Conservation (phyloP, 2,888 invertebrate genomes). For the Idaea biselata region DNA sequence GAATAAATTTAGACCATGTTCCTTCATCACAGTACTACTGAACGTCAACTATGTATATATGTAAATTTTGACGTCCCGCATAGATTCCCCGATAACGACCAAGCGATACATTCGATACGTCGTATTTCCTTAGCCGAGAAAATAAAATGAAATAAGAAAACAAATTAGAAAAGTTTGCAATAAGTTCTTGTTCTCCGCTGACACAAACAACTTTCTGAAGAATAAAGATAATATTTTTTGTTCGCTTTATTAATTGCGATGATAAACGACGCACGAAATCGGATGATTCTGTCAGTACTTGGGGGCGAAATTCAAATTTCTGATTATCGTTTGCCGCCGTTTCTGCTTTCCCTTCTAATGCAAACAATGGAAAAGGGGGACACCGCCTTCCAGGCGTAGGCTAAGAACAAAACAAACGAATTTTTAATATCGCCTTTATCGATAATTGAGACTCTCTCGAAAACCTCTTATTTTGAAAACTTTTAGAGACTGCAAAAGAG, state of each 20-base stretch:
- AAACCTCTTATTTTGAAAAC: slow-evolving; percentile 80
- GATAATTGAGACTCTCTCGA: slow-evolving; percentile 79
- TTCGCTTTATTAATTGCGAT: slow-evolving; percentile 70
- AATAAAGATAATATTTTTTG: slow-evolving; percentile 61
- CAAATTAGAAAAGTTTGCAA: slow-evolving; percentile 43
- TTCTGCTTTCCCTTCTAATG: slow-evolving; percentile 67
- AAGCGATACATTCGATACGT: slow-evolving; percentile 25
- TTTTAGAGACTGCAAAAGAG: slow-evolving; percentile 77
- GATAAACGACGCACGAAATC: slow-evolving; percentile 73
- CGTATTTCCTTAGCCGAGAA: slow-evolving; percentile 26
- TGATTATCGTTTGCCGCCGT: slow-evolving; percentile 73
- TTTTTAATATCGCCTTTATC: slow-evolving; percentile 81
- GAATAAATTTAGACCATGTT: slow-evolving; percentile 76
- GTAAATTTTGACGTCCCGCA: slow-evolving; percentile 59
- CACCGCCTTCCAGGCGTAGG: slow-evolving; percentile 67
- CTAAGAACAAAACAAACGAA: slow-evolving; percentile 80
- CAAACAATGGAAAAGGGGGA: slow-evolving; percentile 77
- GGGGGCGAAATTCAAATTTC: slow-evolving; percentile 76
- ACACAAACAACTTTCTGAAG: slow-evolving; percentile 51
- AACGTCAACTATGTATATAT: slow-evolving; percentile 66
- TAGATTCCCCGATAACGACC: slow-evolving; percentile 53
- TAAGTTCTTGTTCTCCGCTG: slow-evolving; percentile 45
- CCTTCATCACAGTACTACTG: slow-evolving; percentile 65
- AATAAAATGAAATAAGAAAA: slow-evolving; percentile 30
- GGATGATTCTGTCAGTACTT: slow-evolving; percentile 67